phyloP scores from a whole-genome alignment of 2,797 vertebrate genomes.

The Telmatherina bonti region DNA sequence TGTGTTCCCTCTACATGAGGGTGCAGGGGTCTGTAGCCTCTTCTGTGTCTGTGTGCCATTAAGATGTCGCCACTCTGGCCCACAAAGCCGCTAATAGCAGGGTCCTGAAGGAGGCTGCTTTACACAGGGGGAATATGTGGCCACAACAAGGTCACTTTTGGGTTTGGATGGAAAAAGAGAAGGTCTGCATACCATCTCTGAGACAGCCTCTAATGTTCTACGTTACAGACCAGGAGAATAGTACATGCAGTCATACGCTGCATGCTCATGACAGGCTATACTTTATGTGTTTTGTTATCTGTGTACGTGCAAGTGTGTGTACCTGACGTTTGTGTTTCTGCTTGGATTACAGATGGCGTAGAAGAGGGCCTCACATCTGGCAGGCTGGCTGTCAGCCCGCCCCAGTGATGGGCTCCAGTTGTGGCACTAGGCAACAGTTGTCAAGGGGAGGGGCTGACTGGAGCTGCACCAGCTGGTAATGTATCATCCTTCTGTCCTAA shows the following conservation, averaged over 20 bases:
- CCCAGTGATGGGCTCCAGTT: constrained; percentile 76
- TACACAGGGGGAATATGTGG: constrained; percentile 69
- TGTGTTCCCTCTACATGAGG: constrained; percentile 35
- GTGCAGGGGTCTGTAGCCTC: constrained; percentile 57
- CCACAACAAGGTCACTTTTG: constrained; percentile 68
- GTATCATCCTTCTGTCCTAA: constrained; percentile 47
- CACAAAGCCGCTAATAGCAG: constrained; percentile 78
- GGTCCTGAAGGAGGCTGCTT: constrained; percentile 63
- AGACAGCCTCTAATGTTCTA: constrained; percentile 39
- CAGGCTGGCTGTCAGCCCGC: constrained; percentile 65
- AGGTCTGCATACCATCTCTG: constrained; percentile 39
- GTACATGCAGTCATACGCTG: not conserved
- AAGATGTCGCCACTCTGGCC: constrained; percentile 76
- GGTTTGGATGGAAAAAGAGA: constrained; percentile 63
- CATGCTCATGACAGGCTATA: constrained; percentile 5
- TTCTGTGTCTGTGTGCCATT: constrained; percentile 71
- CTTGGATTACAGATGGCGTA: constrained; percentile 48
- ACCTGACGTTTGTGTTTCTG: constrained; percentile 58
- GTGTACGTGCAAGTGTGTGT: constrained; percentile 35
- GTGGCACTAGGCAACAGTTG: constrained; percentile 69
- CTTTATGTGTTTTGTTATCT: constrained; percentile 34
- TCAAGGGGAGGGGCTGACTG: constrained; percentile 56
- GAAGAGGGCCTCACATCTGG: constrained; percentile 77
- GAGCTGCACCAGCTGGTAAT: constrained; percentile 66
- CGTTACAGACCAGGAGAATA: not conserved